Evolutionary conservation across 2,888 invertebrate genomes (phyloP), one percentile per base, ranked within the genome.

Genomic region (Abrostola tripartita): DNA sequence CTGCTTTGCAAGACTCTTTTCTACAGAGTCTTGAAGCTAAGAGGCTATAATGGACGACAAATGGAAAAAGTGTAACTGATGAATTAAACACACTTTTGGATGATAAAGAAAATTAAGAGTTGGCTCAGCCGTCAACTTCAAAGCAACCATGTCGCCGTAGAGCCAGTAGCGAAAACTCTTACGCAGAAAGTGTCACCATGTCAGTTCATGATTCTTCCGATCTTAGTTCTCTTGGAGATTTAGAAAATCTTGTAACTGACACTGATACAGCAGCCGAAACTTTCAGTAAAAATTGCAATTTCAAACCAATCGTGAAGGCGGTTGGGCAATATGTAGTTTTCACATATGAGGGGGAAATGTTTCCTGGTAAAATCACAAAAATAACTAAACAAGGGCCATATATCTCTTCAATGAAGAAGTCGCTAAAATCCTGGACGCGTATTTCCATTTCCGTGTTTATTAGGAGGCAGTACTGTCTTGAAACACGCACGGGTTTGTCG

Each of bases 171-270:
- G 58, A 52, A 59, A 42, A 12, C 41, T 42, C 58, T 52, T 52
- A 37, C 52, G 51, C 40, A 54, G 51, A 58, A 41, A 58, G 58
- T 58, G 37, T 58, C 42, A 58, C 41, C 52, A 58, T 51, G 58
- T 51, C 58, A 51, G 58, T 52, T 41, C 42, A 58, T 42, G 52
- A 58, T 42, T 41, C 58, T 58, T 58, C 58, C 11, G 1, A 41
- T 41, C 41, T 41, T 41, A 41, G 41, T 41, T 41, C 41, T 41
- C 41, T 11, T 51, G 51, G 51, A 51, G 51, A 51, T 37, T 51
- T 51, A 51, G 51, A 51, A 51, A 51, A 51, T 51, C 51, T 51
- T 51, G 51, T 51, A 51, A 24, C 51, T 51, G 36, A 51, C 51
- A 51, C 51, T 51, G 51, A 51, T 51, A 51, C 51, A 51, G 10